These are phyloP conservation scores for Takifugu bimaculatus DNA, from an alignment of 2,113 vertebrate species.

Conservation along the genomic window DNA sequence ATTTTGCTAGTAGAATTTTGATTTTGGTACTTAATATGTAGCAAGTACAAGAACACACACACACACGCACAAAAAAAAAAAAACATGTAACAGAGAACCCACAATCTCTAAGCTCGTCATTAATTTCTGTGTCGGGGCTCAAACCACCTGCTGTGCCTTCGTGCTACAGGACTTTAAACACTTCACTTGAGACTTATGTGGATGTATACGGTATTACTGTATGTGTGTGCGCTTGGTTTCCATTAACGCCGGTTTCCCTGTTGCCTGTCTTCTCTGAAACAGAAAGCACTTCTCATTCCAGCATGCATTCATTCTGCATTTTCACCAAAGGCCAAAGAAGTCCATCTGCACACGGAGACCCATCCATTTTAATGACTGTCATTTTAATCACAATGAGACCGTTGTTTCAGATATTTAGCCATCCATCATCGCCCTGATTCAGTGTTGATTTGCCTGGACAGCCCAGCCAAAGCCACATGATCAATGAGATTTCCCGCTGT, in stretches of 20 bases:
- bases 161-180: conserved; percentile 50
- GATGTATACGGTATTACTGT: conserved; percentile 12
- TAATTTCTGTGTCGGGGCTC: conserved; percentile 56
- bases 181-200: conserved; percentile 49
- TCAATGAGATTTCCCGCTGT: conserved; percentile 65
- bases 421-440: conserved; percentile 58
- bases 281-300: conserved; percentile 36
- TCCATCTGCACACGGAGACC: conserved; percentile 42
- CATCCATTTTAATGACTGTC: conserved; percentile 56
- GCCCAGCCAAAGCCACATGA: conserved; percentile 56
- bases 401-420: conserved; percentile 66
- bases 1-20: no score
- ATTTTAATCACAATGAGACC: conserved; percentile 58
- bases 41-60: neutral
- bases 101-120: conserved; percentile 54
- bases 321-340: conserved; percentile 28
- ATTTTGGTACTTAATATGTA: no score
- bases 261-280: conserved; percentile 17
- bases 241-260: conserved; percentile 31
- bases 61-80: conserved; percentile 11
- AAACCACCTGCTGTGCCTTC: conserved; percentile 59
- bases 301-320: conserved; percentile 37
- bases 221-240: conserved; percentile 43
- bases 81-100: conserved; percentile 51
- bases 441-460: conserved; percentile 56